Conservation (phyloP, 2,888 invertebrate species). For the Plagodis dolabraria region DNA sequence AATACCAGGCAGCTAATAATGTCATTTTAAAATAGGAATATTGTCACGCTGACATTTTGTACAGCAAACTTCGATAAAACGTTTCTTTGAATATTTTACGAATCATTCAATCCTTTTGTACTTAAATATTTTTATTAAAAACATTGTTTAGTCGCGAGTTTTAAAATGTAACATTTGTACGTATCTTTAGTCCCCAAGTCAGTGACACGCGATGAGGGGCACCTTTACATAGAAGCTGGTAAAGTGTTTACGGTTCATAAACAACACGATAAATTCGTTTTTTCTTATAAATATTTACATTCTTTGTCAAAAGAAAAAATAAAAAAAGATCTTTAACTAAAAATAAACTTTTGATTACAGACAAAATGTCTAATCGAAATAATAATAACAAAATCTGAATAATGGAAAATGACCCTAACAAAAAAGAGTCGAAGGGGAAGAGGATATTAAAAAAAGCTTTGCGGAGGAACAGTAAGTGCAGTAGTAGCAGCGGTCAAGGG, state of each 20-base stretch:
- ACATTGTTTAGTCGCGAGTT: conserved; percentile 42
- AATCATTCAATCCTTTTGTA: conserved; percentile 45
- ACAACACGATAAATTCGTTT: not conserved
- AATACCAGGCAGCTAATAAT: conserved; percentile 11
- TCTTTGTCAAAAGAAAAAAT: not conserved
- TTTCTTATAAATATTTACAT: conserved; percentile 4
- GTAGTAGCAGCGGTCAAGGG: conserved; percentile 60
- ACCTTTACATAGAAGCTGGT: conserved; percentile 58
- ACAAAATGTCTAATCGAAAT: conserved; percentile 66
- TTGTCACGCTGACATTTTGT: conserved; percentile 48
- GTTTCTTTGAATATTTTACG: conserved; percentile 42
- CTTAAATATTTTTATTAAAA: conserved; percentile 38
- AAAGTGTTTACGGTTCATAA: conserved; percentile 44
- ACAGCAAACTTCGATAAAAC: conserved; percentile 42
- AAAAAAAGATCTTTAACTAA: conserved; percentile 8
- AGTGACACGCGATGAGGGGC: conserved; percentile 62
- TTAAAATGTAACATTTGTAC: conserved; percentile 60
- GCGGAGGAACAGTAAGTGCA: conserved; percentile 71
- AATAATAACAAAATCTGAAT: conserved; percentile 56
- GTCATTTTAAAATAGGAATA: conserved; percentile 47
- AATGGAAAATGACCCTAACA: conserved; percentile 82
- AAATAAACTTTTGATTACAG: conserved; percentile 49
- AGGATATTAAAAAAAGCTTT: conserved; percentile 75
- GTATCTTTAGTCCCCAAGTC: conserved; percentile 54
- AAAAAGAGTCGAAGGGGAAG: conserved; percentile 79